Evolutionary conservation across 2,888 invertebrate species (phyloP), one percentile per base, ranked within the genome.

Genomic region (Chrysolina oricalcia): DNA sequence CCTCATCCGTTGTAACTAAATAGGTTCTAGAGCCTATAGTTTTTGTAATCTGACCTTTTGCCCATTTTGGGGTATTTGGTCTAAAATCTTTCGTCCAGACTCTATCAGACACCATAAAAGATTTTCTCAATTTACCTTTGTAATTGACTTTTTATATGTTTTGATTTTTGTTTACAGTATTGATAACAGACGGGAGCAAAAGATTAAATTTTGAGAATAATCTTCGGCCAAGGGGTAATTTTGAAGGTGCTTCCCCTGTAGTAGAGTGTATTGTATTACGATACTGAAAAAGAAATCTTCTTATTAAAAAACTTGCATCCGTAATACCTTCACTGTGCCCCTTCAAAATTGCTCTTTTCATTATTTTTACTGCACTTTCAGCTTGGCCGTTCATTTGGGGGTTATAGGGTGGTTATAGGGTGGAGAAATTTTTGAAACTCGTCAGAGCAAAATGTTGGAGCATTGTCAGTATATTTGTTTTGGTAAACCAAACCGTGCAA

Each of bases 331-430:
- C 48, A n/a, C n/a, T 48, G n/a, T 48, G 48, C 2, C 48, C 48
- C 48, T 48, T 48, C 48, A 48, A n/a, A 48, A 48, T 48, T 48
- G 48, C 48, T 21, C 9, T 53, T 8, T 53, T 9, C 19, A 53
- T 53, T 1, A 53, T 53, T 21, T 53, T 53, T 10, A 53, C 53
- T 8, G 19, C 53, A 21, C 53, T 21, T 53, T 53, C 53, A 8
- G 53, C 21, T 15, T 53, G 53, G 10, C 53, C 53, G 53, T 53
- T 53, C 9, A 21, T 53, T 53, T 53, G 19, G 17, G 53, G 53
- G 53, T 21, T 53, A 11, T 11, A 53, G 53, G 53, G 53, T 53
- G 53, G 19, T 21, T 6, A n/a, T n/a, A n/a, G n/a, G n/a, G n/a
- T n/a, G n/a, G 10, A 53, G 19, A 53, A 53, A 53, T 13, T 19